phyloP scores from a whole-genome alignment of 2,797 vertebrate species.

The Lophius americanus region DNA sequence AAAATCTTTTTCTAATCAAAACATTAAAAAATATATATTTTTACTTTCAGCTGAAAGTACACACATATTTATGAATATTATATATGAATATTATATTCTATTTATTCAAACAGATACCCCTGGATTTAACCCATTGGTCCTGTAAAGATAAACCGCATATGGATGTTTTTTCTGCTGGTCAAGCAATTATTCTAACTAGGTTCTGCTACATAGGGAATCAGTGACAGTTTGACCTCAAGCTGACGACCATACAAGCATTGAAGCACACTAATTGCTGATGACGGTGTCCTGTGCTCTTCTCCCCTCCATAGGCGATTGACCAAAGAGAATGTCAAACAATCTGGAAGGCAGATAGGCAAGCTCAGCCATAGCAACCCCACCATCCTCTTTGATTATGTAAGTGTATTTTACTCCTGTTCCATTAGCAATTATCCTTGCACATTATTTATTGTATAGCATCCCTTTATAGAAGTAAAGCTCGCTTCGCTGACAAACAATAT shows the following conservation, averaged over 20 bases:
- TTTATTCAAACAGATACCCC: too few relatives aligned
- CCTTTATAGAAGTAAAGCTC: too few relatives aligned
- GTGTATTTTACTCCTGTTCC: slow-evolving; percentile 53
- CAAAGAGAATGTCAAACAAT: slow-evolving; percentile 98
- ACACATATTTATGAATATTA: too few relatives aligned
- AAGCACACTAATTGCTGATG: slow-evolving; percentile 18
- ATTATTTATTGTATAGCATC: too few relatives aligned
- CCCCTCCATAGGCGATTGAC: slow-evolving; percentile 87
- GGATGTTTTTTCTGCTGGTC: neutral
- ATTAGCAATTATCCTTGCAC: neutral
- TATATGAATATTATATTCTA: too few relatives aligned
- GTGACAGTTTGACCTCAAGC: slow-evolving; percentile 3
- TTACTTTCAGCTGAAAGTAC: too few relatives aligned
- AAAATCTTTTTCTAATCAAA: too few relatives aligned
- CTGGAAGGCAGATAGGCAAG: slow-evolving; percentile 96
- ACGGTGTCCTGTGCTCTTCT: slow-evolving; percentile 11
- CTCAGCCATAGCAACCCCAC: slow-evolving; percentile 98
- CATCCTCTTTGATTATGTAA: slow-evolving; percentile 97
- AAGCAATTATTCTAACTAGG: slow-evolving; percentile 20
- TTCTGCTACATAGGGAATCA: slow-evolving; percentile 14
- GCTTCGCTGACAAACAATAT: too few relatives aligned
- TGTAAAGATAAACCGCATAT: too few relatives aligned
- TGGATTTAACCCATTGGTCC: too few relatives aligned
- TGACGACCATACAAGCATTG: slow-evolving; percentile 28
- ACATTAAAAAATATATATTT: too few relatives aligned